Evolutionary conservation across 2,113 vertebrate genomes (phyloP), one percentile per base, ranked within the genome.

Genomic region (Mustela nigripes): DNA sequence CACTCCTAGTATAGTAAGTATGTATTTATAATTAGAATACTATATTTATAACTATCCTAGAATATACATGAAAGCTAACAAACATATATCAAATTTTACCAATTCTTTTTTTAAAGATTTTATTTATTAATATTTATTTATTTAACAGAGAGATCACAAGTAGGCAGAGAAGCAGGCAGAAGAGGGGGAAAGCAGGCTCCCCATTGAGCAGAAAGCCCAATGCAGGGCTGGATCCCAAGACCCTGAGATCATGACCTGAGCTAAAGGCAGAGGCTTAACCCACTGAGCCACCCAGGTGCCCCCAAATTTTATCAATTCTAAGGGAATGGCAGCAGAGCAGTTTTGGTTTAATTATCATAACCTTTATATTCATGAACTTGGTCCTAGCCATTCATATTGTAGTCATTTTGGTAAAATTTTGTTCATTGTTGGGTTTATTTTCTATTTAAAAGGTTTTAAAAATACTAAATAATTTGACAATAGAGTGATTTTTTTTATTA

Each of bases 341-440:
- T 89, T 88, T 84, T 84, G 42, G n/a, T 85, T 10, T 92, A 96
- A 86, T 95, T 91, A 67, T 87, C 84, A 63, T 73, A 67, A 39
- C 14, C 2, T 95, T 31, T 83, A 24, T 9, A 22, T 90, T 24
- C 24, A 39, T 80, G 28, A 39, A 79, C 48, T 83, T 94, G 48
- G 19, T 92, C 76, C 87, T 89, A 82, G n/a, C 50, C 94, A 10
- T n/a, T 92, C 22, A 73, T 73, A 65, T 42, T 60, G 0, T 89
- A 56, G 67, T 79, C 39, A 39, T 82, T 95, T 53, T 50, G 56
- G 36, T 87, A 89, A 82, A 82, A 62, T 91, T 90, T 39, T 73
- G 31, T 74, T 90, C 80, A 74, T 67, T 96, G 28, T 91, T 82
- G 14, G 93, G 78, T 95, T 95, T 60, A n/a, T 76, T 87, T 97